Percentiles rank a stretch among this genome's conserved stretches.
phyloP scores from a whole-genome alignment of 2,113 vertebrate species.

The Datnioides undecimradiatus region DNA sequence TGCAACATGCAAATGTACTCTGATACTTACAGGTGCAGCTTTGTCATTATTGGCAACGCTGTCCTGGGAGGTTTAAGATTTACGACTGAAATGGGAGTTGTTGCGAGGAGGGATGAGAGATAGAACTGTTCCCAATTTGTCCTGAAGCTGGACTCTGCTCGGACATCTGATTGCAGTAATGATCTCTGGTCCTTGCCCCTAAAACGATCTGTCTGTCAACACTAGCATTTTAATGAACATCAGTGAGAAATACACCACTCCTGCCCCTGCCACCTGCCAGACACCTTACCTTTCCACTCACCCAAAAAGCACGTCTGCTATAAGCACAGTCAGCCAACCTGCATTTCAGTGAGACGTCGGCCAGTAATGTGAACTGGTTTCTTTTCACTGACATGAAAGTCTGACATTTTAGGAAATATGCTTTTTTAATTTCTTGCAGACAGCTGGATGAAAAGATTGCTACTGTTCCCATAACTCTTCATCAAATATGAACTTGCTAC shows the following conservation, averaged over 20 bases:
- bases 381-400: background rate
- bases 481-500: too few species aligned
- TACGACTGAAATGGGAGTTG: slow-evolving; percentile 45
- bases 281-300: background rate
- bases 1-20: slow-evolving; percentile 30
- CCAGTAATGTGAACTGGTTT: background rate
- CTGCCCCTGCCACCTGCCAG: background rate
- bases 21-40: slow-evolving; percentile 14
- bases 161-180: background rate
- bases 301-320: background rate
- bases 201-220: slow-evolving; percentile 26
- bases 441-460: background rate
- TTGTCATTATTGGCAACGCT: slow-evolving; percentile 57
- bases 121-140: slow-evolving; percentile 48
- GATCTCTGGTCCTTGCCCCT: background rate
- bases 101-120: slow-evolving; percentile 36
- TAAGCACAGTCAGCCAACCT: too few species aligned
- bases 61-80: slow-evolving; percentile 48
- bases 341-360: background rate
- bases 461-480: background rate
- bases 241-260: background rate
- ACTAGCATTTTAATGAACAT: background rate
- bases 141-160: slow-evolving; percentile 6
- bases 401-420: background rate
- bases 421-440: background rate